Base-by-base conservation (phyloP, 64 coral and sea anemone genomes). In the Dendrophyllia cribrosa region DNA sequence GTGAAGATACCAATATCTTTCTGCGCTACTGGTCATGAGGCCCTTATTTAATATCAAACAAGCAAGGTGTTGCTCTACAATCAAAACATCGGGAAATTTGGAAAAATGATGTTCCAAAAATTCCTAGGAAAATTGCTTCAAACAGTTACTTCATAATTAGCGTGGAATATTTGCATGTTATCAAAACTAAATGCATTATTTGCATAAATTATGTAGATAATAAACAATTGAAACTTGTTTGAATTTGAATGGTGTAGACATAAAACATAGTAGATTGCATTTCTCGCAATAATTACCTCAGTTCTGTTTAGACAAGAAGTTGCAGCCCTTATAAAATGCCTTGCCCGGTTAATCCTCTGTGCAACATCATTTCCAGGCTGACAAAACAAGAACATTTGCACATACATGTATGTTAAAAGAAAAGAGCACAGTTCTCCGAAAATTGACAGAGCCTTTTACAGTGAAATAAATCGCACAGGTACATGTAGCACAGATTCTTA, bases 281-380 rank as follows among this genome's bases (percentile, higher is more conserved):
- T 34, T 34, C 34, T 34, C 2, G 34, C 34, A 34, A 56, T 56
- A 9, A 46, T 64, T 77, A 97, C 95, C 95, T 97, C 95, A 50
- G 88, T 74, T 43, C 94, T 93, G 58, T 96, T 96, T 15, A 99
- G 89, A 83, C 86, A 87, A 10, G 55, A 77, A 21, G 82, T 83
- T 46, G 94, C 97, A 68, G 94, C 85, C 59, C 82, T 97, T 34
- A 97, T 66, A 46, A 97, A 97, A 48, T 97, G 82, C 60, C 92
- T 85, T 26, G 95, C 95, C 49, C 88, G 94, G 70, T 92, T 85
- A 64, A 99, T 91, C 74, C 97, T 91, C 83, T 75, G 75, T 20
- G 87, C 72, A 48, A 93, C 97, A 91, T 99, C 91, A 92, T 93
- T 99, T 55, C 94, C 88, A 69, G 92, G 74, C 96, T 98, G 61